Base-by-base conservation (phyloP, 2,113 vertebrate genomes). In the Crypturellus undulatus region DNA sequence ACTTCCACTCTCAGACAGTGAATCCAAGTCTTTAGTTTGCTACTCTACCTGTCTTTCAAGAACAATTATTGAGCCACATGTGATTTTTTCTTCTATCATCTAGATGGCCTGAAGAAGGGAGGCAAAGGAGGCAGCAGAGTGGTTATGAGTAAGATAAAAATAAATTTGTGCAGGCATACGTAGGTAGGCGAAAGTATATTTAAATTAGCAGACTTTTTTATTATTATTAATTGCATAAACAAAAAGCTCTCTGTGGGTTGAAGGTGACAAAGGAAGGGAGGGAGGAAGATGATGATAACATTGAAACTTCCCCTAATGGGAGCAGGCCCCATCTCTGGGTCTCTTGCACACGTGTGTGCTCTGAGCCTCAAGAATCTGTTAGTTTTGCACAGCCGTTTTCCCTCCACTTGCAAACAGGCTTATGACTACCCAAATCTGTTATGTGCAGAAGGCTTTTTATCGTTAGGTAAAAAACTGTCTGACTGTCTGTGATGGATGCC, bases 1-100 rank as follows among this genome's bases (percentile, higher is more conserved):
- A 56, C 51, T 94, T 92, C 64, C 20, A 80, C 38, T 95, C 88
- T 85, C 65, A 90, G 77, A 80, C 36, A 90, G 60, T 28, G 80
- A 95, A 88, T 64, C 1, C 0, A 82, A 71, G 21, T 63, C 67
- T 93, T 84, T 84, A 78, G 18, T 59, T 88, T 47, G 10, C 47
- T 83, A 21, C 51, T 80, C 45, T 73, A 43, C 32, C 56, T 75
- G 84, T 62, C 34, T 69, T 84, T 90, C 82, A 93, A 47, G 69
- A 92, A 34, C 77, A 90, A 52, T 68, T 90, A 92, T 13, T 88
- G 56, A 84, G 22, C 58, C 83, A 80, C 80, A 75, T 6, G 15
- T 72, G 49, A 49, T 8, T 79, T 87, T 20, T 82, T 65, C 3
- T 67, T 86, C 26, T 60, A 91, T 90, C 60, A 91, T 90, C 60